A percentile compares a stretch with the other conserved stretches of the same genome.
Evolutionary conservation across 2,888 invertebrate genomes (phyloP).

Genomic region (Tipula confusa): DNA sequence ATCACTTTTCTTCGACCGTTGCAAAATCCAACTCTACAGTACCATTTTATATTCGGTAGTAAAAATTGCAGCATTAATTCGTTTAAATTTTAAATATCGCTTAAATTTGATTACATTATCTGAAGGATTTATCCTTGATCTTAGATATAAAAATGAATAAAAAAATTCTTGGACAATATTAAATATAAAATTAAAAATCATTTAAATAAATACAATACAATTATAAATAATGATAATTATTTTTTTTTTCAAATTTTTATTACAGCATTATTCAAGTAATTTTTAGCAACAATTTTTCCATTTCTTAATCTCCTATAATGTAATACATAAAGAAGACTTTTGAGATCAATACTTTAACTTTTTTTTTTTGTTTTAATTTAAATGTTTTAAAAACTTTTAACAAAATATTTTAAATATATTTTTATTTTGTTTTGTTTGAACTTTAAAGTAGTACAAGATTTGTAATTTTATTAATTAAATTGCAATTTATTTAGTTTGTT

Average conservation of each 20-base stretch:
- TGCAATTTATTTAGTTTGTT: background rate
- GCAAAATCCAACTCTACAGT: no score
- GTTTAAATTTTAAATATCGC: no score
- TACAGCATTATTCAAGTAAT: background rate
- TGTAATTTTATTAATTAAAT: background rate
- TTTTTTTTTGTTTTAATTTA: background rate
- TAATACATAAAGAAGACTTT: background rate
- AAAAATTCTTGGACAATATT: no score
- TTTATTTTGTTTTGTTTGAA: conserved; percentile 1
- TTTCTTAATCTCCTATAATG: background rate
- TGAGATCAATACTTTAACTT: background rate
- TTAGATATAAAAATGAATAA: no score
- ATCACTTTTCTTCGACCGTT: no score
- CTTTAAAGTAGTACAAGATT: background rate
- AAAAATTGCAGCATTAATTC: no score
- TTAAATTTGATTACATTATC: no score
- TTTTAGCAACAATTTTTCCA: background rate
- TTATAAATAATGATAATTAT: background rate
- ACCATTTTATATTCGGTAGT: no score
- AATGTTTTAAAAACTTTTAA: background rate
- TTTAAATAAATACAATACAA: background rate
- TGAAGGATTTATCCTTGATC: no score
- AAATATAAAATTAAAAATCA: no score
- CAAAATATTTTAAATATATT: background rate
- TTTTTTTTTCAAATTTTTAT: background rate